phyloP scores from a whole-genome alignment of 37 sponge, comb jelly and placozoan genomes.

The Petrosia ficiformis region DNA sequence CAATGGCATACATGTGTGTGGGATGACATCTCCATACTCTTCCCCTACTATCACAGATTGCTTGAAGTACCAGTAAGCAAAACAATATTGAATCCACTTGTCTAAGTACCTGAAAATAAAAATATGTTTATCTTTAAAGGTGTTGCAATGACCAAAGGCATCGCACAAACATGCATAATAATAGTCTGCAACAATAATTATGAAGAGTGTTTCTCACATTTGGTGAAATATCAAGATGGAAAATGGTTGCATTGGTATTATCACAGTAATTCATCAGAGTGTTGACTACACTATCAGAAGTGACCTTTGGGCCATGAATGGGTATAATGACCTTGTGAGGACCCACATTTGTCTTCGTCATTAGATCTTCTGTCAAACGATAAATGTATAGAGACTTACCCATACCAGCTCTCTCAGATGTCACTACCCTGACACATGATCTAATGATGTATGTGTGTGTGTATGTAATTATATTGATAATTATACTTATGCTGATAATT shows the following conservation, averaged over 20 bases:
- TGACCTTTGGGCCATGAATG: constrained; percentile 59
- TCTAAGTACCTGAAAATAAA: constrained; percentile 21
- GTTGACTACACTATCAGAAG: constrained; percentile 34
- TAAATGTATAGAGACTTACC: constrained; percentile 69
- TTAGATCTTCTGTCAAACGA: constrained; percentile 31
- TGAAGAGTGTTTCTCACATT: constrained; percentile 19
- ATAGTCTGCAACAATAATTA: not conserved
- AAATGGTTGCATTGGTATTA: constrained; percentile 6
- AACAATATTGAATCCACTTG: constrained; percentile 56
- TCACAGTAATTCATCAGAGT: constrained; percentile 10
- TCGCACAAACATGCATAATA: too few species aligned
- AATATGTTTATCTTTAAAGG: too few species aligned
- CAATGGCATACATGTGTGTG: constrained; percentile 34
- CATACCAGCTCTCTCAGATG: constrained; percentile 64
- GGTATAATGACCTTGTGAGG: constrained; percentile 5
- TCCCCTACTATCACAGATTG: constrained; percentile 40
- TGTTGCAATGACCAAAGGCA: too few species aligned
- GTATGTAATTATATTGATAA: too few species aligned
- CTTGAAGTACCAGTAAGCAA: constrained; percentile 27
- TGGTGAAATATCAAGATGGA: constrained; percentile 57
- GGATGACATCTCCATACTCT: constrained; percentile 45
- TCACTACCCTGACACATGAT: constrained; percentile 57
- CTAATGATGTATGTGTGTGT: too few species aligned
- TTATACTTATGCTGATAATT: too few species aligned
- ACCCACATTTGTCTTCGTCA: not conserved